Evolutionary conservation across 2,888 invertebrate species (phyloP).

Genomic region (Prenolepis imparis): DNA sequence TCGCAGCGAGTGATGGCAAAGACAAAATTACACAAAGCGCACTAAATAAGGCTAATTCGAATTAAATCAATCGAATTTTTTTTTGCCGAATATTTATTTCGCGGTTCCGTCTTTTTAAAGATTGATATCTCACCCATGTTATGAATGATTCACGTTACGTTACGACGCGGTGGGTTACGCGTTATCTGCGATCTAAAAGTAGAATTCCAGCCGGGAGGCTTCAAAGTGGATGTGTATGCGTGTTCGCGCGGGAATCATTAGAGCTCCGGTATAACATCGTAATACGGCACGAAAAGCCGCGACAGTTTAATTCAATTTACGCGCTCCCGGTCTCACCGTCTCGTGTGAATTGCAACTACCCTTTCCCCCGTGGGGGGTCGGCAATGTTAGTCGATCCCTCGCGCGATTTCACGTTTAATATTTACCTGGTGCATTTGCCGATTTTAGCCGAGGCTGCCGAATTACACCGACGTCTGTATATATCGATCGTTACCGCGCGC

Average conservation of each 20-base stretch:
- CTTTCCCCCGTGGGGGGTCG: background rate
- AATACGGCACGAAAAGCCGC: slow-evolving; percentile 37
- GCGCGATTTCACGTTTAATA: slow-evolving; percentile 30
- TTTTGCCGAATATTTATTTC: background rate
- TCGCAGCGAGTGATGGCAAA: background rate
- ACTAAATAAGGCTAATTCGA: background rate
- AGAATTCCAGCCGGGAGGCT: slow-evolving; percentile 70
- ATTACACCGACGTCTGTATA: background rate
- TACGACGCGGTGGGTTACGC: slow-evolving; percentile 47
- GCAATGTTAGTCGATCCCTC: slow-evolving; percentile 11
- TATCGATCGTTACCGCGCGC: slow-evolving; percentile 19
- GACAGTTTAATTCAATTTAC: slow-evolving; percentile 69
- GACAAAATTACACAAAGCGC: background rate
- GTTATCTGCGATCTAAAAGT: slow-evolving; percentile 75
- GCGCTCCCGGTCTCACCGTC: slow-evolving; percentile 54
- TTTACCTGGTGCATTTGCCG: slow-evolving; percentile 13
- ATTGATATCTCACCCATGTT: slow-evolving; percentile 49
- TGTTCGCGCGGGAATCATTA: slow-evolving; percentile 75
- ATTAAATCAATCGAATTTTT: slow-evolving; percentile 12
- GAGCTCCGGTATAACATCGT: slow-evolving; percentile 49
- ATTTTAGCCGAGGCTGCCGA: slow-evolving; percentile 15
- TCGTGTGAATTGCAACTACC: slow-evolving; percentile 64
- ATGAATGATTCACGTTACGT: slow-evolving; percentile 52
- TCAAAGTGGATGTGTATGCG: slow-evolving; percentile 35
- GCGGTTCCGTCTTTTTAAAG: background rate